Percentiles rank a stretch among this genome's conserved stretches.
Conservation (phyloP, 2,797 vertebrate genomes). For the Hoplostethus atlanticus region DNA sequence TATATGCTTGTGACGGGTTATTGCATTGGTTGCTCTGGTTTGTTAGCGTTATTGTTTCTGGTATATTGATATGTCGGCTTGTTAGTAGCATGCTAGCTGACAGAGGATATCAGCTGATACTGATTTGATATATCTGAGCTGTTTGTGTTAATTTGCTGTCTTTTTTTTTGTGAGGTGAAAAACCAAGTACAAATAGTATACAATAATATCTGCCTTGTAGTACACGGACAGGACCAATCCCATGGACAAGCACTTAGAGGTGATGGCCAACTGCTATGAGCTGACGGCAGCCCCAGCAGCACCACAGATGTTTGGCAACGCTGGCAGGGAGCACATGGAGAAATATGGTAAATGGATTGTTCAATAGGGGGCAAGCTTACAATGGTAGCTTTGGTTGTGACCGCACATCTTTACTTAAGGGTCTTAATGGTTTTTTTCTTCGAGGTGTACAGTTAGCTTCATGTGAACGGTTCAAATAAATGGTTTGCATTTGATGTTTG, state of each 20-base stretch:
- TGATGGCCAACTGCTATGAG: slow-evolving; percentile 89
- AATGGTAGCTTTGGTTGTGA: neutral
- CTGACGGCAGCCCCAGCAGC: slow-evolving; percentile 83
- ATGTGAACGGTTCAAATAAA: no score
- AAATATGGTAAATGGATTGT: slow-evolving; percentile 88
- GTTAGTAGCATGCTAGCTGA: no score
- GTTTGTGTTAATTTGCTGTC: neutral
- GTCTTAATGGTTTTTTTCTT: neutral
- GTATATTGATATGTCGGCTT: no score
- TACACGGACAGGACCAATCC: slow-evolving; percentile 87
- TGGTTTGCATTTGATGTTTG: slow-evolving; percentile 13
- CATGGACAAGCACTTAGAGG: slow-evolving; percentile 92
- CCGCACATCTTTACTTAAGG: neutral
- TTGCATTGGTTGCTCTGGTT: no score
- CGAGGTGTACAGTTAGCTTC: neutral
- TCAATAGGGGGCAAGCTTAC: neutral
- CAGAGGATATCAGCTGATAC: neutral
- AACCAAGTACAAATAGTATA: neutral
- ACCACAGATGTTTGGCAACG: slow-evolving; percentile 91
- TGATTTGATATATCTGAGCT: no score
- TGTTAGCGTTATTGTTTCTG: no score
- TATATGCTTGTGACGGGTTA: neutral
- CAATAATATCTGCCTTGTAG: slow-evolving; percentile 70
- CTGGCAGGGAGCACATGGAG: slow-evolving; percentile 95
- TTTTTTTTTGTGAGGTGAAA: neutral